phyloP scores from a whole-genome alignment of 2,888 invertebrate genomes.

The Amaurobius ferox region DNA sequence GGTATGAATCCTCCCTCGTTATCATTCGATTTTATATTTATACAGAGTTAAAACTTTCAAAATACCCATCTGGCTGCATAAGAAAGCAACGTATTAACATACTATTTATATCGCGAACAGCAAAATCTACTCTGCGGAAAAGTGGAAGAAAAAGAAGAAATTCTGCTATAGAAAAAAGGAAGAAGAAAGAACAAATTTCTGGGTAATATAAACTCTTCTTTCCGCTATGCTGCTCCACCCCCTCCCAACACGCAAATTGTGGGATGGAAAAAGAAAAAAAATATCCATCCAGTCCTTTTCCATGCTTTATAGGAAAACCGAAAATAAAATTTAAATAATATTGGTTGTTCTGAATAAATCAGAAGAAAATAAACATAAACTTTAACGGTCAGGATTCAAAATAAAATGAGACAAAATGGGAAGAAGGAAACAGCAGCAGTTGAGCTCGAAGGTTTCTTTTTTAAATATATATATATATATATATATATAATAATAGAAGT shows the following conservation, averaged over 20 bases:
- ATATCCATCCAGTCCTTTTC: background rate
- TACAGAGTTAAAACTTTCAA: slow-evolving; percentile 8
- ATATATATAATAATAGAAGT: too few relatives aligned
- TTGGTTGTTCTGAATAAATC: slow-evolving; percentile 71
- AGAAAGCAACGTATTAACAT: slow-evolving; percentile 4
- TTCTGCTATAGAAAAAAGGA: slow-evolving; percentile 15
- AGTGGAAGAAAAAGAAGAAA: background rate
- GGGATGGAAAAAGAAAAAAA: slow-evolving; percentile 30
- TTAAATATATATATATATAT: too few relatives aligned
- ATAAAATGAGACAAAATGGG: slow-evolving; percentile 61
- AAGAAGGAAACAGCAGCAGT: slow-evolving; percentile 29
- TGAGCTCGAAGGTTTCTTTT: slow-evolving; percentile 13
- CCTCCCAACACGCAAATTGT: slow-evolving; percentile 25
- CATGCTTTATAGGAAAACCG: slow-evolving; percentile 34
- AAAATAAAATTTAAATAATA: slow-evolving; percentile 72
- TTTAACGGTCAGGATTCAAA: slow-evolving; percentile 62
- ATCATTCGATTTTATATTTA: background rate
- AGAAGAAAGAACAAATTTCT: slow-evolving; percentile 41
- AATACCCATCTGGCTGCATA: slow-evolving; percentile 16
- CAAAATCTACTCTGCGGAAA: background rate
- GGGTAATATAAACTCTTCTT: slow-evolving; percentile 15
- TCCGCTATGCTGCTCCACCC: too few relatives aligned
- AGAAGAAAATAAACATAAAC: slow-evolving; percentile 68
- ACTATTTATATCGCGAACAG: slow-evolving; percentile 11
- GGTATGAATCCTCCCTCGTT: background rate